phyloP scores from a whole-genome alignment of 2,113 vertebrate genomes.

The Gymnocephalus cernua region DNA sequence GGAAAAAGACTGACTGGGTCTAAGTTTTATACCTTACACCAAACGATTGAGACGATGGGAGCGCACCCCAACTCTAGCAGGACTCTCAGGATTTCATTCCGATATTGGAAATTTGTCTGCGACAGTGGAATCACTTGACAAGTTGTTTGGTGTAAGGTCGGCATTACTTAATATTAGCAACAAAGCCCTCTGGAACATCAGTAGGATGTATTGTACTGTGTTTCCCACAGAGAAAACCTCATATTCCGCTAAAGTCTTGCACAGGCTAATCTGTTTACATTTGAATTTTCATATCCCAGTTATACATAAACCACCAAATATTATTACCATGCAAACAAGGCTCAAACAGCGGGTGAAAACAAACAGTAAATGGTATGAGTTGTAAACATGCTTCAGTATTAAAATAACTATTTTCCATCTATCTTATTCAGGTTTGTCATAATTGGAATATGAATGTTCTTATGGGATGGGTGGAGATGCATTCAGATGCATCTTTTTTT shows the following conservation, averaged over 20 bases:
- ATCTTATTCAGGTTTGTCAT: conserved; percentile 34
- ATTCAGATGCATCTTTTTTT: not conserved
- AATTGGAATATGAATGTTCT: not conserved
- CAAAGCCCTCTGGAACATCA: not conserved
- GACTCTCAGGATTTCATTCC: too few species aligned
- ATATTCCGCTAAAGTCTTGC: conserved; percentile 29
- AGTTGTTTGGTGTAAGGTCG: too few species aligned
- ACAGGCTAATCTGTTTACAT: conserved; percentile 57
- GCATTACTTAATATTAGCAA: not conserved
- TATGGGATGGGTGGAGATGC: not conserved
- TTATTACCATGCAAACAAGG: conserved; percentile 59
- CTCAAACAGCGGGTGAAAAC: conserved; percentile 28
- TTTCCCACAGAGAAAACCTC: conserved; percentile 36
- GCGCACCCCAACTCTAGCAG: too few species aligned
- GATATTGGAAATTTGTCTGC: too few species aligned
- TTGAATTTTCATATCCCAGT: conserved; percentile 44
- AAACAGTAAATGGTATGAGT: conserved; percentile 37
- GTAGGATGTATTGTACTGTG: not conserved
- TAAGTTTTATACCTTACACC: too few species aligned
- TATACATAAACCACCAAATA: conserved; percentile 45
- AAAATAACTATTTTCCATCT: conserved; percentile 36
- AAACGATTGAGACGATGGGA: too few species aligned
- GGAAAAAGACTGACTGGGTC: too few species aligned
- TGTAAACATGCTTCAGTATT: conserved; percentile 42
- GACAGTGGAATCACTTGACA: too few species aligned